A percentile compares a stretch with the other conserved stretches of the same genome.
These are phyloP conservation scores for Miltochrista miniata DNA, from an alignment of 2,888 invertebrate genomes.

Conservation along the genomic window DNA sequence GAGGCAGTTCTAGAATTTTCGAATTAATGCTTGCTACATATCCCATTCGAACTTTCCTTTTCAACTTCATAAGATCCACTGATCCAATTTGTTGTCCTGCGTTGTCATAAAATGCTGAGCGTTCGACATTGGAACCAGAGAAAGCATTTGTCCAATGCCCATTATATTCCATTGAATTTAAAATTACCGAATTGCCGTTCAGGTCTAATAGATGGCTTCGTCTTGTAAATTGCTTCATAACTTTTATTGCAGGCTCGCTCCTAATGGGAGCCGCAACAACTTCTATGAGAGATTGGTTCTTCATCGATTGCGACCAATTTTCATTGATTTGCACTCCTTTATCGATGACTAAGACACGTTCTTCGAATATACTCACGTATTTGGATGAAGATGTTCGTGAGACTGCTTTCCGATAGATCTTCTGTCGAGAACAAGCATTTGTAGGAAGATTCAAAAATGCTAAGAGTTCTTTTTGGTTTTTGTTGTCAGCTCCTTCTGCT, in stretches of 20 bases:
- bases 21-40: constrained; percentile 11
- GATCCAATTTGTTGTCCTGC: constrained; percentile 20
- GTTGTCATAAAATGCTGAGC: constrained; percentile 22
- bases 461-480: constrained; percentile 22
- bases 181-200: constrained; percentile 23
- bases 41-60: constrained; percentile 19
- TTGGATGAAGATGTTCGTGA: constrained; percentile 5
- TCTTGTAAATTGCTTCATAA: constrained; percentile 8
- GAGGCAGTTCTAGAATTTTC: constrained; percentile 35
- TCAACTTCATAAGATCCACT: constrained; percentile 29
- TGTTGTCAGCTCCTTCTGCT: constrained; percentile 25
- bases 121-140: constrained; percentile 13
- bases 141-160: constrained; percentile 34
- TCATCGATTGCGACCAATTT: constrained; percentile 16
- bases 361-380: constrained; percentile 10
- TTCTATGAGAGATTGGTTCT: constrained; percentile 15
- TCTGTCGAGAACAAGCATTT: constrained; percentile 19
- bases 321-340: constrained; percentile 11
- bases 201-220: constrained; percentile 13
- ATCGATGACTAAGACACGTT: constrained; percentile 21
- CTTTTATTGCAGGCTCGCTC: constrained; percentile 8
- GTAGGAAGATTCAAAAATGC: constrained; percentile 17
- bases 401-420: constrained; percentile 22
- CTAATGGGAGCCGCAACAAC: constrained; percentile 21
- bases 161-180: constrained; percentile 28